phyloP scores from a whole-genome alignment of 2,888 invertebrate species.

The Lepetodrilus schrolli region DNA sequence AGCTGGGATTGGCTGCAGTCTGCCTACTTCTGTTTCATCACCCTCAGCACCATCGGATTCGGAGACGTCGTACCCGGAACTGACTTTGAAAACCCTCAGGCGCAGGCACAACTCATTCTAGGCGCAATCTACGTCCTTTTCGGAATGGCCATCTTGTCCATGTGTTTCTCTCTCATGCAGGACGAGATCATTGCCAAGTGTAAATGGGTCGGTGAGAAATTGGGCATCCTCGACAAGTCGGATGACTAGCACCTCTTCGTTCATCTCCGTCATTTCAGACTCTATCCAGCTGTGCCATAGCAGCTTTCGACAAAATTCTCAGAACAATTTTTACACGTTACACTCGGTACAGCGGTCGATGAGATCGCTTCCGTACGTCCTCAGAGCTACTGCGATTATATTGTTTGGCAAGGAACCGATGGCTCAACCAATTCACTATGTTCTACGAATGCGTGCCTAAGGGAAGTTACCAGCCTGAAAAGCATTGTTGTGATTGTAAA shows the following conservation, averaged over 20 bases:
- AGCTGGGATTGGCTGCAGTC: slow-evolving; percentile 72
- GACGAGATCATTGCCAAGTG: slow-evolving; percentile 75
- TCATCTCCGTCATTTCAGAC: background rate
- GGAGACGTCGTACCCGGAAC: slow-evolving; percentile 73
- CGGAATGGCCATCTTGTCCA: slow-evolving; percentile 76
- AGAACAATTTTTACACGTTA: background rate
- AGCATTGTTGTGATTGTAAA: background rate
- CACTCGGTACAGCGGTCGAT: background rate
- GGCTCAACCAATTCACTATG: background rate
- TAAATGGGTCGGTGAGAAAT: slow-evolving; percentile 72
- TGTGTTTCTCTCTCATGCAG: slow-evolving; percentile 75
- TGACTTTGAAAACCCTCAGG: slow-evolving; percentile 65
- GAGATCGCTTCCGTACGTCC: background rate
- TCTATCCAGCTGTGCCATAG: background rate
- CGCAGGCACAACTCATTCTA: slow-evolving; percentile 69
- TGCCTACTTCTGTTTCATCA: slow-evolving; percentile 75
- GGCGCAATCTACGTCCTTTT: slow-evolving; percentile 73
- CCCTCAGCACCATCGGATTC: slow-evolving; percentile 75
- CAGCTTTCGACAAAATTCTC: background rate
- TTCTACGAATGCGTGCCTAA: background rate
- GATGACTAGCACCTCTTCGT: slow-evolving; percentile 41
- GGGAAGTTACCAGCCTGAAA: background rate
- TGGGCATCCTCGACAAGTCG: slow-evolving; percentile 69
- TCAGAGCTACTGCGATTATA: background rate
- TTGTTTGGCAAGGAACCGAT: background rate